Evolutionary conservation across 2,888 invertebrate species (phyloP).

Genomic region (Cephus sareptanus): DNA sequence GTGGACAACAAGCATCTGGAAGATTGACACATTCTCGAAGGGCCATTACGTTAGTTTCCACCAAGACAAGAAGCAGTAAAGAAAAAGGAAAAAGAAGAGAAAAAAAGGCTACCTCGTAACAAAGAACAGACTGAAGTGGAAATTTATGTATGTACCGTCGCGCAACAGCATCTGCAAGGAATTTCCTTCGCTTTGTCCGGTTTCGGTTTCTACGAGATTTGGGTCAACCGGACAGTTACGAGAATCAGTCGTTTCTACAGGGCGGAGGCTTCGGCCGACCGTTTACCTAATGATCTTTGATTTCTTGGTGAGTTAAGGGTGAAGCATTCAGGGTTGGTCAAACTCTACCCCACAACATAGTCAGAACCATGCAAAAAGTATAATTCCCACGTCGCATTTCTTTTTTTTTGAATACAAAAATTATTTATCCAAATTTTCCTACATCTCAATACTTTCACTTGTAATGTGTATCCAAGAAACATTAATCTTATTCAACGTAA

Average conservation of each 20-base stretch:
- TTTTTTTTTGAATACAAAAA: too few relatives aligned
- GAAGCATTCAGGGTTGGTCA: not conserved
- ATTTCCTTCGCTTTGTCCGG: conserved; percentile 43
- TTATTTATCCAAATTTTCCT: too few relatives aligned
- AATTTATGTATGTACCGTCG: conserved; percentile 47
- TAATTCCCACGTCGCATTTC: too few relatives aligned
- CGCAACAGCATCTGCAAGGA: conserved; percentile 52
- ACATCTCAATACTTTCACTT: too few relatives aligned
- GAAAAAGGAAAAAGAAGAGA: conserved; percentile 20
- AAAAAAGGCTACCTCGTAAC: conserved; percentile 30
- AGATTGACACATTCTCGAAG: not conserved
- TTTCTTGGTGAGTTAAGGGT: conserved; percentile 50
- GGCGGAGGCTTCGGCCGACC: conserved; percentile 32
- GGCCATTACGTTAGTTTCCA: conserved; percentile 7
- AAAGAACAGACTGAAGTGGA: conserved; percentile 38
- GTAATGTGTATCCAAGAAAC: too few relatives aligned
- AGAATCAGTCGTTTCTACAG: conserved; percentile 34
- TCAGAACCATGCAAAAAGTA: too few relatives aligned
- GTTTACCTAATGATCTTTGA: conserved; percentile 51
- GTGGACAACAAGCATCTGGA: not conserved
- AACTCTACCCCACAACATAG: too few relatives aligned
- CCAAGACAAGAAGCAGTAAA: conserved; percentile 1
- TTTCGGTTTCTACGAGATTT: conserved; percentile 45
- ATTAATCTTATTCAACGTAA: too few relatives aligned
- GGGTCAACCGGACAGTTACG: conserved; percentile 50